Percentiles rank a stretch among this genome's conserved stretches.
phyloP scores from a whole-genome alignment of 2,888 invertebrate species.

The Antheraea yamamai region DNA sequence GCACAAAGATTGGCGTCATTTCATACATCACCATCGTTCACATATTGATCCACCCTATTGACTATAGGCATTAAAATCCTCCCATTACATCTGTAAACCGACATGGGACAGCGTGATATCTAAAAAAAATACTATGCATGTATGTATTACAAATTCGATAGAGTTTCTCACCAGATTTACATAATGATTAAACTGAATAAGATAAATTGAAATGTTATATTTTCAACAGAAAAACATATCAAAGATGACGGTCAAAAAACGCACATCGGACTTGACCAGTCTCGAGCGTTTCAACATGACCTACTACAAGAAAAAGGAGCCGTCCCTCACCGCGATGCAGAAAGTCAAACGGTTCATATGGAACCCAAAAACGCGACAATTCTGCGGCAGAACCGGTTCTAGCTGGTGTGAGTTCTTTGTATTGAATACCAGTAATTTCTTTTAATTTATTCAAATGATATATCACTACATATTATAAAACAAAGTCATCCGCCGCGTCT shows the following conservation, averaged over 20 bases:
- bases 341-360: constrained; percentile 86
- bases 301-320: constrained; percentile 85
- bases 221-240: constrained; percentile 17
- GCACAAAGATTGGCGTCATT: too few species aligned
- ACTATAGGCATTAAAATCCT: too few species aligned
- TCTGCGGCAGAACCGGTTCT: constrained; percentile 89
- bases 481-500: too few species aligned
- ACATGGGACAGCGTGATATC: too few species aligned
- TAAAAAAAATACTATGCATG: too few species aligned
- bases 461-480: too few species aligned
- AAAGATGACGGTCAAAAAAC: constrained; percentile 81
- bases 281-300: constrained; percentile 83
- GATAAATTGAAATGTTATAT: not conserved
- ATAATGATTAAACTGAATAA: not conserved
- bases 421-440: too few species aligned
- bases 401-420: constrained; percentile 91
- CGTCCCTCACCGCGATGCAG: constrained; percentile 80
- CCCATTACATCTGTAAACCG: too few species aligned
- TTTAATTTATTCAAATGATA: too few species aligned
- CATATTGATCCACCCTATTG: too few species aligned
- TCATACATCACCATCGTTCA: too few species aligned
- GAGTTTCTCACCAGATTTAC: too few species aligned
- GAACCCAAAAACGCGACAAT: constrained; percentile 87
- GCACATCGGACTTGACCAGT: constrained; percentile 78
- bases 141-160: not conserved